A percentile compares a stretch with the other conserved stretches of the same genome.
Conservation (phyloP, 2,888 invertebrate species). For the Yponomeuta evonymella region DNA sequence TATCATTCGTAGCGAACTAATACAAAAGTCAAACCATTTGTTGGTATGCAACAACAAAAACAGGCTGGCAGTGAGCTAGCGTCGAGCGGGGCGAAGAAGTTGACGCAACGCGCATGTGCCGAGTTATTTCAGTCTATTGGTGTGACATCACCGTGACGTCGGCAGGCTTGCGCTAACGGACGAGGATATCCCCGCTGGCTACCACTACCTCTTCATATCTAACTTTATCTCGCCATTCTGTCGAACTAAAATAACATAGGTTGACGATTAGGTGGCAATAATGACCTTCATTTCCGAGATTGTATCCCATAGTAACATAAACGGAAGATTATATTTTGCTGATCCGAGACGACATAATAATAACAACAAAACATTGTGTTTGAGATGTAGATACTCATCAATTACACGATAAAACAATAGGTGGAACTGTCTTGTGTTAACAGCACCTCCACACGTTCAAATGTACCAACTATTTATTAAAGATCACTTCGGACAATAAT, state of each 20-base stretch:
- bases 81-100: constrained; percentile 36
- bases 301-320: too few species aligned
- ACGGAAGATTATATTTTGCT: too few species aligned
- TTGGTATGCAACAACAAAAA: constrained; percentile 1
- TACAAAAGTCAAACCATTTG: neutral
- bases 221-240: constrained; percentile 14
- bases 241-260: constrained; percentile 12
- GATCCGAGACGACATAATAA: too few species aligned
- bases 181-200: constrained; percentile 62
- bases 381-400: too few species aligned
- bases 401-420: neutral
- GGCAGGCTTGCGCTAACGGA: constrained; percentile 49
- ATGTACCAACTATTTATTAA: neutral
- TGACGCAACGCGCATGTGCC: constrained; percentile 70
- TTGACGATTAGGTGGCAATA: neutral
- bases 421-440: neutral
- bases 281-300: too few species aligned
- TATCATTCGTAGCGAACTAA: neutral
- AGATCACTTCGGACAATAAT: constrained; percentile 8
- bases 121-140: constrained; percentile 55
- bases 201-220: constrained; percentile 21
- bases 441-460: neutral
- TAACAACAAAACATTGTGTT: too few species aligned
- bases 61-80: neutral
- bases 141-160: constrained; percentile 72